A percentile compares a stretch with the other conserved stretches of the same genome.
Evolutionary conservation across 2,888 invertebrate species (phyloP).

Genomic region (Celastrina argiolus): DNA sequence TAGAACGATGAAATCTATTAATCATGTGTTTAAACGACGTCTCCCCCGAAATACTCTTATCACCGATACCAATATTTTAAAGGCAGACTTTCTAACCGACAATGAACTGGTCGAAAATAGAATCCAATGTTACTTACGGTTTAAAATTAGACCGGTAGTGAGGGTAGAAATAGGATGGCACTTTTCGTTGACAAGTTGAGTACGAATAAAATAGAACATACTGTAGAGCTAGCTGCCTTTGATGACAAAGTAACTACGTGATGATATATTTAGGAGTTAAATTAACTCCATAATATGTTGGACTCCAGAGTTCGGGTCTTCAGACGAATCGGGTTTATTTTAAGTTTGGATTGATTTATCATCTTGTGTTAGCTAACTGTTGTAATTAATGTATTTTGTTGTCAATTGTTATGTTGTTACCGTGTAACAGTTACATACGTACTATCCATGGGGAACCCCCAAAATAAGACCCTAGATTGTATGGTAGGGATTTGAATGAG

Average conservation of each 20-base stretch:
- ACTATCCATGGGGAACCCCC: too few relatives aligned
- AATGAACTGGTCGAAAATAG: constrained; percentile 22
- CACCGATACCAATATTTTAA: constrained; percentile 13
- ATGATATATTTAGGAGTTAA: not conserved
- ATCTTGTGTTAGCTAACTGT: too few relatives aligned
- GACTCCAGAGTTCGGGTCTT: not conserved
- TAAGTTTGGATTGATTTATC: too few relatives aligned
- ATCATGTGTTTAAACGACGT: constrained; percentile 8
- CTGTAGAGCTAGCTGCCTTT: not conserved
- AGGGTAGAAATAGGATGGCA: constrained; percentile 15
- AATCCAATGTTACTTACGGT: constrained; percentile 18
- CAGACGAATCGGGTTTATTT: not conserved
- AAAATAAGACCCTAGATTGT: too few relatives aligned
- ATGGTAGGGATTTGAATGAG: too few relatives aligned
- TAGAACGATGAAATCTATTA: constrained; percentile 12
- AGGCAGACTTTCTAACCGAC: constrained; percentile 15
- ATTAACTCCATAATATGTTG: not conserved
- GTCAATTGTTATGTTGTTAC: too few relatives aligned
- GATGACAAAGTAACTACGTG: not conserved
- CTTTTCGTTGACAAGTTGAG: constrained; percentile 14
- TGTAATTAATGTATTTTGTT: too few relatives aligned
- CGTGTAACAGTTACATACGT: too few relatives aligned
- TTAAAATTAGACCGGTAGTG: constrained; percentile 22
- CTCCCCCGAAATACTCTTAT: constrained; percentile 2
- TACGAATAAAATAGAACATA: constrained; percentile 6